Percentiles rank a stretch among this genome's conserved stretches.
Conservation (phyloP, 2,113 vertebrate species). For the Setophaga kirtlandii region DNA sequence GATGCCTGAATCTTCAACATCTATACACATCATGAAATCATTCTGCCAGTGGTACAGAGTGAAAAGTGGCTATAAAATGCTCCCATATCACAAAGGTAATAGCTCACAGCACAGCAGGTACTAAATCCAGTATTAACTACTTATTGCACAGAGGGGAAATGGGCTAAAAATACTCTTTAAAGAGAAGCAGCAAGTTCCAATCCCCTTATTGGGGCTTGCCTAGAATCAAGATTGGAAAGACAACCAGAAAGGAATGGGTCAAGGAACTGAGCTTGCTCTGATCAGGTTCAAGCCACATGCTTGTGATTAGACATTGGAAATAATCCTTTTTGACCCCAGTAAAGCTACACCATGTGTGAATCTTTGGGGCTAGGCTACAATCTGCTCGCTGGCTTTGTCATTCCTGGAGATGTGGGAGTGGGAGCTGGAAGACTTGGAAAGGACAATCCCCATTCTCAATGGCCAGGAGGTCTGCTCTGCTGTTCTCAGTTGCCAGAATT, state of each 20-base stretch:
- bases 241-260: background rate
- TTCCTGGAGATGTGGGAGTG: background rate
- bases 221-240: background rate
- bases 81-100: constrained; percentile 28
- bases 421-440: background rate
- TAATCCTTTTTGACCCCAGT: background rate
- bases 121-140: constrained; percentile 42
- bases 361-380: background rate
- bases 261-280: background rate
- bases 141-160: background rate
- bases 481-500: background rate
- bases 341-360: background rate
- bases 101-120: constrained; percentile 45
- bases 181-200: background rate
- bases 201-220: background rate
- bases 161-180: constrained; percentile 7
- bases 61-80: constrained; percentile 26
- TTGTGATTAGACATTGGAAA: background rate
- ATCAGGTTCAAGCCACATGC: background rate
- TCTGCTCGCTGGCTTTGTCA: background rate
- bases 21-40: background rate
- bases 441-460: background rate
- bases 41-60: background rate
- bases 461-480: background rate
- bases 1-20: constrained; percentile 9